Percentiles rank a stretch among this genome's conserved stretches.
Evolutionary conservation across 2,113 vertebrate species (phyloP).

Genomic region (Ictalurus furcatus): DNA sequence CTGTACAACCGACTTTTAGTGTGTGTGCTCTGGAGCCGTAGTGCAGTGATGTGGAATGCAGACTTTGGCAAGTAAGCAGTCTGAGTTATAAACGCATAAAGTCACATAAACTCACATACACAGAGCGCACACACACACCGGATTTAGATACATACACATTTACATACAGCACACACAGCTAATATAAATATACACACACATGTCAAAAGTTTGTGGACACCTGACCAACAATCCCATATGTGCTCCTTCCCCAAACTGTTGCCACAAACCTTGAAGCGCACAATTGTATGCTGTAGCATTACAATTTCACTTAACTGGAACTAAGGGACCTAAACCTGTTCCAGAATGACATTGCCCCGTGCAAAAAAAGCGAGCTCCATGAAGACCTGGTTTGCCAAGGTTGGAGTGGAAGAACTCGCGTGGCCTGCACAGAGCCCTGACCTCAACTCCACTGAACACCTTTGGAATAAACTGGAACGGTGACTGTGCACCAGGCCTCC

Average conservation of each 20-base stretch:
- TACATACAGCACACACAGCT: neutral
- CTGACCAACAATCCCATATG: neutral
- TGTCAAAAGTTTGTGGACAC: neutral
- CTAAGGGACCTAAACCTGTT: no score
- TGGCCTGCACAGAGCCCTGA: no score
- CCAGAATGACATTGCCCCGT: no score
- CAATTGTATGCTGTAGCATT: no score
- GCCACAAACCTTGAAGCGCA: no score
- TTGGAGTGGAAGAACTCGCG: no score
- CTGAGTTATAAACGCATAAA: slow-evolving; percentile 37
- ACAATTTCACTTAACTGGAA: no score
- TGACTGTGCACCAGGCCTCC: no score
- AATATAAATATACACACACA: neutral
- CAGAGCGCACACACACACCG: slow-evolving; percentile 19
- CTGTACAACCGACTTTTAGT: slow-evolving; percentile 77
- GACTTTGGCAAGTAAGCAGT: slow-evolving; percentile 64
- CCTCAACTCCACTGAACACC: no score
- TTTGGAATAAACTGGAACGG: no score
- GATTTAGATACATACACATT: slow-evolving; percentile 30
- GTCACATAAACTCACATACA: neutral
- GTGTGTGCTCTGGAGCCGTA: slow-evolving; percentile 64
- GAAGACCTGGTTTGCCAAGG: no score
- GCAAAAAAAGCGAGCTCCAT: no score
- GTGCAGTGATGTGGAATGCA: slow-evolving; percentile 58
- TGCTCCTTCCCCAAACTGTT: neutral